These are phyloP conservation scores for Nannoperca australis DNA, from an alignment of 2,797 vertebrate species.

Conservation along the genomic window DNA sequence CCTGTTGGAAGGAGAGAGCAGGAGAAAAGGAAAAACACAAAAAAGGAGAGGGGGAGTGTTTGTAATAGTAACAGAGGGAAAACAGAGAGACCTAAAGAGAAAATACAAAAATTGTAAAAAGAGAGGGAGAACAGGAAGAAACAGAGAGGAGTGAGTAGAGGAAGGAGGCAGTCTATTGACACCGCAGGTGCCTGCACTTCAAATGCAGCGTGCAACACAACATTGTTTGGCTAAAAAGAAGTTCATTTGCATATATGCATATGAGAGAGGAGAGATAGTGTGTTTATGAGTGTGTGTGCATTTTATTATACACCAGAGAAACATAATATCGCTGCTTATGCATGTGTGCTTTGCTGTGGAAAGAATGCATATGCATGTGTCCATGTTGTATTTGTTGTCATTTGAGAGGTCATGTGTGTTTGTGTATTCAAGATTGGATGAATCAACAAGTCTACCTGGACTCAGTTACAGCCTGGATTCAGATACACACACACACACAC, in stretches of 20 bases:
- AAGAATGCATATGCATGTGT: conserved; percentile 51
- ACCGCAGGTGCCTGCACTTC: conserved; percentile 71
- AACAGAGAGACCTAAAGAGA: conserved; percentile 5
- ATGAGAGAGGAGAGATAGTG: background rate
- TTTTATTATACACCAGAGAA: conserved; percentile 41
- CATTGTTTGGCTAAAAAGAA: conserved; percentile 18
- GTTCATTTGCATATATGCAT: conserved; percentile 7
- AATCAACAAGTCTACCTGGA: conserved; percentile 41
- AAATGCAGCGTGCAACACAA: conserved; percentile 36
- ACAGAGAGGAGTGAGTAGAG: background rate
- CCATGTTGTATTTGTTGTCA: conserved; percentile 40
- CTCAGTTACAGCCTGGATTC: conserved; percentile 30
- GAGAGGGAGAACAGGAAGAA: conserved; percentile 14
- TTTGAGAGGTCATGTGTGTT: conserved; percentile 31
- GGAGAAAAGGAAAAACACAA: background rate
- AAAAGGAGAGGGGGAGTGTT: conserved; percentile 13
- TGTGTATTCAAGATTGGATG: conserved; percentile 34
- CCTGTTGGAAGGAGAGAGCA: conserved; percentile 28
- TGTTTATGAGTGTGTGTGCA: conserved; percentile 8
- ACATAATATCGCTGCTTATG: conserved; percentile 42
- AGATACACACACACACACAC: conserved; percentile 12
- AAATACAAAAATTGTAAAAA: background rate
- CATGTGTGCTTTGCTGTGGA: conserved; percentile 14
- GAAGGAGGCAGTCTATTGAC: conserved; percentile 48
- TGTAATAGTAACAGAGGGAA: conserved; percentile 5